phyloP scores from a whole-genome alignment of 2,888 invertebrate species.

The Brassicogethes aeneus region DNA sequence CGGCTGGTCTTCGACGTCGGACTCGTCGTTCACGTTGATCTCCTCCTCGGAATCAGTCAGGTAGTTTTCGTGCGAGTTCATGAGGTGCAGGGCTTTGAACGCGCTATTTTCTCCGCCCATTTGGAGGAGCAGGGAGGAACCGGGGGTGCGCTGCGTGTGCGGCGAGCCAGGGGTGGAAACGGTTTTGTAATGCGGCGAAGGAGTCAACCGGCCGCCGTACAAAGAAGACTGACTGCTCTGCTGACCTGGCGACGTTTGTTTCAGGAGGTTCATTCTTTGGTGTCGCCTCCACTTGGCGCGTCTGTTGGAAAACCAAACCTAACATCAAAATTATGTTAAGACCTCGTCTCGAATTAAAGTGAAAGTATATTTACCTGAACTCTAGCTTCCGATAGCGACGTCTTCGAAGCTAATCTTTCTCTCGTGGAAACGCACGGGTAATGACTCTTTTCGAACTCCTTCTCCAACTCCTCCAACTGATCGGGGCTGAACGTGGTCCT shows the following conservation, averaged over 20 bases:
- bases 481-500: slow-evolving; percentile 91
- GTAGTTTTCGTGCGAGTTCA: slow-evolving; percentile 50
- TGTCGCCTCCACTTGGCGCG: slow-evolving; percentile 97
- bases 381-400: slow-evolving; percentile 85
- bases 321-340: slow-evolving; percentile 43
- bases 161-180: slow-evolving; percentile 60
- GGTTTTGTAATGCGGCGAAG: slow-evolving; percentile 51
- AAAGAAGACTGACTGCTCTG: slow-evolving; percentile 34
- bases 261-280: slow-evolving; percentile 89
- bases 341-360: slow-evolving; percentile 2
- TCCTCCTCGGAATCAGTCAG: slow-evolving; percentile 64
- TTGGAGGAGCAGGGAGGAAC: slow-evolving; percentile 38
- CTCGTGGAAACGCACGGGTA: slow-evolving; percentile 95
- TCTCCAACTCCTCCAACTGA: slow-evolving; percentile 87
- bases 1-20: slow-evolving; percentile 45
- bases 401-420: slow-evolving; percentile 83
- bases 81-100: slow-evolving; percentile 62
- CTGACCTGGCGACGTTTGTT: slow-evolving; percentile 52
- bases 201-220: slow-evolving; percentile 39
- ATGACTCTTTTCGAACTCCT: slow-evolving; percentile 92
- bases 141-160: slow-evolving; percentile 38
- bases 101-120: slow-evolving; percentile 91
- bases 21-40: slow-evolving; percentile 77
- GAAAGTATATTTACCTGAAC: slow-evolving; percentile 65
- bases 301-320: slow-evolving; percentile 99